Evolutionary conservation across 2,113 vertebrate species (phyloP).

Genomic region (Turnix velox): DNA sequence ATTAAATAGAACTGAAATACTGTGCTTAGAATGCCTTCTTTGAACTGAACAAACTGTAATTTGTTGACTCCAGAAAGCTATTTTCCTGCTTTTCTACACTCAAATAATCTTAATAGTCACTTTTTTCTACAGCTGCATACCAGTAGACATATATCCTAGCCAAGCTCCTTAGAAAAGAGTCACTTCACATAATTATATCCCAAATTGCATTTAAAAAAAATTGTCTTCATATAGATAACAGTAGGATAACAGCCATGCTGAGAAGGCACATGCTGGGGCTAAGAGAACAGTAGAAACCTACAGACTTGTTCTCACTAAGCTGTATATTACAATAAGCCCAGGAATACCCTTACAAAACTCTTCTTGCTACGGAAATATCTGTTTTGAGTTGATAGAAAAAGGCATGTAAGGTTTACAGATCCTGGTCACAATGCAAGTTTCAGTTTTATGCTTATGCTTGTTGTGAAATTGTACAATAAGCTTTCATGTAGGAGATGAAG

Average conservation of each 20-base stretch:
- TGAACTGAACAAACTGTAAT: background rate
- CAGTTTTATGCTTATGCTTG: background rate
- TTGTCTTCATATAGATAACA: background rate
- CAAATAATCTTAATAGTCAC: background rate
- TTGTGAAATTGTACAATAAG: background rate
- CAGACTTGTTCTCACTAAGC: background rate
- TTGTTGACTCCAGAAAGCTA: background rate
- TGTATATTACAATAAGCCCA: fast-evolving
- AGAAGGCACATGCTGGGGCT: fast-evolving
- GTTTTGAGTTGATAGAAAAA: background rate
- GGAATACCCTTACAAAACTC: background rate
- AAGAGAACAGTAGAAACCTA: background rate
- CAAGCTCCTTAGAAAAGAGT: background rate
- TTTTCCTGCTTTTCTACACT: background rate
- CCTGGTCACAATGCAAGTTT: background rate
- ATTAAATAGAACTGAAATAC: background rate
- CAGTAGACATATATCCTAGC: background rate
- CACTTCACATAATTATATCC: background rate
- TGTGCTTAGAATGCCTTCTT: background rate
- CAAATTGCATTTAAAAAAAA: background rate
- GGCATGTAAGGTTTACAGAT: background rate
- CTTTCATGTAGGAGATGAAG: background rate
- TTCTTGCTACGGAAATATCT: background rate
- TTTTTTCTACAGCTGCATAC: background rate
- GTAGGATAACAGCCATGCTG: background rate